A percentile compares a stretch with the other conserved stretches of the same genome.
Evolutionary conservation across 2,113 vertebrate genomes (phyloP).

Genomic region (Miniopterus natalensis): DNA sequence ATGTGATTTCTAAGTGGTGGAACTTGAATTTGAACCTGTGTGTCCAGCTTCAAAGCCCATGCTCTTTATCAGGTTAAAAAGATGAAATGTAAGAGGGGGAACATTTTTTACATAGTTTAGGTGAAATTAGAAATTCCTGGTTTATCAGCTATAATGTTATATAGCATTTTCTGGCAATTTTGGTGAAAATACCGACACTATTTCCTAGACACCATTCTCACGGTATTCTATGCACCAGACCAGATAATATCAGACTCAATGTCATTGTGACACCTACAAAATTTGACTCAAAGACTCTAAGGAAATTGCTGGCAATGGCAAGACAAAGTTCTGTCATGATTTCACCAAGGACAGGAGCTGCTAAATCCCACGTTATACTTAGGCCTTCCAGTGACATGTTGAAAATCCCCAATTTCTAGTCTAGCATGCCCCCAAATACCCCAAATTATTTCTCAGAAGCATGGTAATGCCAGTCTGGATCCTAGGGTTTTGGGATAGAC

Average conservation of each 20-base stretch:
- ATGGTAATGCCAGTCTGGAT: not conserved
- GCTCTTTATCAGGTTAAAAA: conserved; percentile 8
- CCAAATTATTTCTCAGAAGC: conserved; percentile 1
- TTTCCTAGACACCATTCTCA: not conserved
- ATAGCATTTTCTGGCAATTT: conserved; percentile 3
- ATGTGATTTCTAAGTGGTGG: not conserved
- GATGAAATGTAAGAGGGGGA: not conserved
- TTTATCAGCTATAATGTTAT: not conserved
- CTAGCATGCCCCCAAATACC: not conserved
- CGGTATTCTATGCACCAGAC: not conserved
- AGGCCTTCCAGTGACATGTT: not conserved
- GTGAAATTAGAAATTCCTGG: conserved; percentile 21
- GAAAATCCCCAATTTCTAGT: conserved; percentile 6
- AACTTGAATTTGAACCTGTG: not conserved
- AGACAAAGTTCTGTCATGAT: not conserved
- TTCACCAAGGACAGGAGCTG: not conserved
- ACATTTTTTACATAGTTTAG: conserved; percentile 18
- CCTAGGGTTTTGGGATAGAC: not conserved
- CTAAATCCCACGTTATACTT: not conserved
- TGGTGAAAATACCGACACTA: conserved; percentile 10
- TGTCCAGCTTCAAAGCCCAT: not conserved
- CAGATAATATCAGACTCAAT: conserved; percentile 27
- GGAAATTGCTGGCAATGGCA: conserved; percentile 5
- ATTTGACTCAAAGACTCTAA: conserved; percentile 16
- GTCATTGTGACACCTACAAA: not conserved